Evolutionary conservation across 2,113 vertebrate species (phyloP), one percentile per base, ranked within the genome.

Genomic region (Beaufortia kweichowensis): DNA sequence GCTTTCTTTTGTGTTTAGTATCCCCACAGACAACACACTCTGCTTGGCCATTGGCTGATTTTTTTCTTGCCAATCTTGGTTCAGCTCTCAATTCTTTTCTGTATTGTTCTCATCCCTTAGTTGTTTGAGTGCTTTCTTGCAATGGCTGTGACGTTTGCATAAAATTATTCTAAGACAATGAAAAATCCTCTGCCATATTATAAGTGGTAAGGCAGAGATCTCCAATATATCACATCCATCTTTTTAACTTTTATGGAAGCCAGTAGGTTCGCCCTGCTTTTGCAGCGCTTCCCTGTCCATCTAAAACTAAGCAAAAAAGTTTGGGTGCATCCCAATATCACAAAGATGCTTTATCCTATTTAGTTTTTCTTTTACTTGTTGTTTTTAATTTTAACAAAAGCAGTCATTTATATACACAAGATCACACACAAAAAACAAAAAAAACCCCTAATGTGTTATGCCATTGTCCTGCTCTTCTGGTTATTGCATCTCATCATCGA

Each of bases 191-290:
- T 6, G 68, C 74, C 6, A 35, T 46, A 12, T 57, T 56, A 15
- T 77, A 69, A 1, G 29, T 50, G 1, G 67, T 14, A 0, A 81
- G 63, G 0, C 23, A 3, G 5, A 81, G 73, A 17, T 79, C 76
- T 43, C 41, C 75, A 75, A 2, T 78, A 77, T 2, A 81, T 39
- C 0, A 84, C 3, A 4, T 81, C 71, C 3, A 81, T 6, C 56
- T 85, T 79, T 3, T 75, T 83, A 0, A 77, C 79, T 24, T 81
- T 35, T 12, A 24, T 33, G 7, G 74, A n/a, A 77, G 6, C 66
- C 43, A 0, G 74, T 29, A 12, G 73, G 70, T 5, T 79, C 53
- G 1, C 78, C 78, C 50, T 79, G 61, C 59, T 55, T 60, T 14
- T 60, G 7, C 3, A 60, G 26, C 1, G 26, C 57, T 60, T 29